Percentiles rank a stretch among this genome's conserved stretches.
These are phyloP conservation scores for Menidia menidia DNA, from an alignment of 2,797 vertebrate genomes.

Conservation along the genomic window DNA sequence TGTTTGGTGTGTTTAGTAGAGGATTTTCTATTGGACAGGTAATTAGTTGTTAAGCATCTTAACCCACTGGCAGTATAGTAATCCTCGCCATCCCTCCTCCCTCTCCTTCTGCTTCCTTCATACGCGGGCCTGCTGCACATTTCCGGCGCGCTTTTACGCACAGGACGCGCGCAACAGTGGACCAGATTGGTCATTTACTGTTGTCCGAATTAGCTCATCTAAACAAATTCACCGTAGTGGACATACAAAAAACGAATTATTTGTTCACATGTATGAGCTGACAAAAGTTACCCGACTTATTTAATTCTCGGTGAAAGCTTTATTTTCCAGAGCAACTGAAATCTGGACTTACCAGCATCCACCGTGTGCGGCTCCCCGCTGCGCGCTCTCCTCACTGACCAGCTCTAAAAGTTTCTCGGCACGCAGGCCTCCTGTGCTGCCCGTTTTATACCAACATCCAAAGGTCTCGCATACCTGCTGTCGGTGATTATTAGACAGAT, in stretches of 20 bases:
- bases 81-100: conserved; percentile 72
- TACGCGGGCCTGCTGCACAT: conserved; percentile 33
- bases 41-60: conserved; percentile 85
- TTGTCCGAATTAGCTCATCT: background rate
- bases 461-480: conserved; percentile 76
- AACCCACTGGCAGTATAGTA: conserved; percentile 76
- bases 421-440: conserved; percentile 36
- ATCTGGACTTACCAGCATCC: conserved; percentile 52
- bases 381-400: conserved; percentile 14
- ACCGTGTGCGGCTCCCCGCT: conserved; percentile 56
- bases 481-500: conserved; percentile 80
- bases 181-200: background rate
- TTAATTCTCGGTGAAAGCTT: background rate
- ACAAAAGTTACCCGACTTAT: background rate
- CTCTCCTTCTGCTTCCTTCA: conserved; percentile 58
- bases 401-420: conserved; percentile 44
- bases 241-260: background rate
- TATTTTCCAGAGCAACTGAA: background rate
- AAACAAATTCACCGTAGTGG: background rate
- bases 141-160: conserved; percentile 67
- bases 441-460: conserved; percentile 58
- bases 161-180: conserved; percentile 37
- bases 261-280: background rate
- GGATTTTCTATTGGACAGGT: conserved; percentile 77
- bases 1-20: conserved; percentile 62